These are phyloP conservation scores for Habroteleia sp. DNA, from an alignment of 2,888 invertebrate species.

Conservation along the genomic window DNA sequence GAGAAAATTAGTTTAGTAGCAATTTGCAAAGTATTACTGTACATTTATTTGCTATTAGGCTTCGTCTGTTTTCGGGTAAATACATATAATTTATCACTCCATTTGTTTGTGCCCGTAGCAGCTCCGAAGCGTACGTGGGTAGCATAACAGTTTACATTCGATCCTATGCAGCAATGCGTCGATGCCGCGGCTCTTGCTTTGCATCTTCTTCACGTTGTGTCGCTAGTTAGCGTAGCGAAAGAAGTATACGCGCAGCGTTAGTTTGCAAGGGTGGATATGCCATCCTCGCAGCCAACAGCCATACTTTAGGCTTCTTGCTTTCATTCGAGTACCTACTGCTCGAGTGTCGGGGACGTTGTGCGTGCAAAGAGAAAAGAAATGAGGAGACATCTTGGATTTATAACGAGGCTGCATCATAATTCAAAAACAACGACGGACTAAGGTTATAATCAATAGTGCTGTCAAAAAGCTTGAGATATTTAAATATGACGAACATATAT, in stretches of 20 bases:
- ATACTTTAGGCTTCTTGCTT: slow-evolving; percentile 51
- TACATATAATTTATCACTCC: slow-evolving; percentile 18
- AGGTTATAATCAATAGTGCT: slow-evolving; percentile 1
- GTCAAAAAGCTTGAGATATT: no score
- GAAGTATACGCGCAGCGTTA: slow-evolving; percentile 22
- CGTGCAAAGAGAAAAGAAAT: slow-evolving; percentile 35
- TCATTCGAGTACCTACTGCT: slow-evolving; percentile 49
- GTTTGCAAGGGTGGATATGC: slow-evolving; percentile 36
- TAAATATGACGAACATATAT: no score
- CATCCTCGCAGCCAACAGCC: slow-evolving; percentile 27
- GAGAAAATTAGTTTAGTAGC: no score
- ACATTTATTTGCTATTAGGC: slow-evolving; percentile 7
- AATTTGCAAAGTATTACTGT: neutral
- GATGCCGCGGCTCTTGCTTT: slow-evolving; percentile 22
- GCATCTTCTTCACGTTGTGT: slow-evolving; percentile 41
- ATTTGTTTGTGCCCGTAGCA: slow-evolving; percentile 9
- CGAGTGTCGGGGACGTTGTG: slow-evolving; percentile 44
- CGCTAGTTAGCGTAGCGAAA: slow-evolving; percentile 39
- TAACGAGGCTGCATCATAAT: slow-evolving; percentile 22
- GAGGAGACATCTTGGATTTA: slow-evolving; percentile 26
- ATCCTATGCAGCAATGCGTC: slow-evolving; percentile 3
- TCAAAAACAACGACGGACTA: slow-evolving; percentile 6
- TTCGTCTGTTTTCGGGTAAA: slow-evolving; percentile 7
- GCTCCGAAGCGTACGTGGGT: slow-evolving; percentile 22
- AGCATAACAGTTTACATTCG: slow-evolving; percentile 22